These are phyloP conservation scores for Drosophila birchii DNA, from an alignment of 2,888 invertebrate genomes.

Conservation along the genomic window DNA sequence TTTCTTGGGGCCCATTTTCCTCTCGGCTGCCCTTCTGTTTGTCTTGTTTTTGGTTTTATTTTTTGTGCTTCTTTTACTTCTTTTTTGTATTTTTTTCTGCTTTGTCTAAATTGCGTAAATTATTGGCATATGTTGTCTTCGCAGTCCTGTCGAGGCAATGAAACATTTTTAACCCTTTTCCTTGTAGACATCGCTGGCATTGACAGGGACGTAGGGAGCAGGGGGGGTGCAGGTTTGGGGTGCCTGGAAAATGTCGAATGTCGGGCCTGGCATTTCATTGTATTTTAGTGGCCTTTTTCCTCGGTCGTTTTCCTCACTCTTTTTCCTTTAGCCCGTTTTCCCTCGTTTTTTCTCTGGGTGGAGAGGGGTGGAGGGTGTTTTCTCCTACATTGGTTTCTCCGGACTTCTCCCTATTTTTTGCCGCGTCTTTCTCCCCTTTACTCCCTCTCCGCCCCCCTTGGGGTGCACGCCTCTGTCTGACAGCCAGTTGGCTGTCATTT, in stretches of 20 bases:
- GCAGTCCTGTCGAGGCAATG: constrained; percentile 64
- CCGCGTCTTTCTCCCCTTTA: neutral
- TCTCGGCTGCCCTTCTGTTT: neutral
- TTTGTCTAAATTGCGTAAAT: constrained; percentile 77
- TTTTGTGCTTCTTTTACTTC: constrained; percentile 4
- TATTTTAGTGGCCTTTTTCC: constrained; percentile 26
- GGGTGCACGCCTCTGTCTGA: constrained; percentile 42
- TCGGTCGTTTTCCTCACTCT: neutral
- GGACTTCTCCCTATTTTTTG: constrained; percentile 12
- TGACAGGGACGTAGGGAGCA: constrained; percentile 56
- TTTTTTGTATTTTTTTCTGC: constrained; percentile 30
- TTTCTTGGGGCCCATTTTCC: constrained; percentile 30
- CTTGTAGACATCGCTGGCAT: constrained; percentile 67
- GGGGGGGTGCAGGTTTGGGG: neutral
- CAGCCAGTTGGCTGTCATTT: constrained; percentile 77
- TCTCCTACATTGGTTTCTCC: constrained; percentile 1
- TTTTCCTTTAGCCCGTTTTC: neutral
- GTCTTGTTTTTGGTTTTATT: constrained; percentile 15
- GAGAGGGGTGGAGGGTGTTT: too few species aligned
- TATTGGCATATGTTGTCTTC: constrained; percentile 78
- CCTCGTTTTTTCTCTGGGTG: neutral
- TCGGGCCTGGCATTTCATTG: constrained; percentile 38
- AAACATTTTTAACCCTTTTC: constrained; percentile 80
- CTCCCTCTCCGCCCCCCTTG: neutral
- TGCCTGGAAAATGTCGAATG: constrained; percentile 27